A percentile compares a stretch with the other conserved stretches of the same genome.
Conservation (phyloP, 2,797 vertebrate species). For the Chelidonichthys spinosus region DNA sequence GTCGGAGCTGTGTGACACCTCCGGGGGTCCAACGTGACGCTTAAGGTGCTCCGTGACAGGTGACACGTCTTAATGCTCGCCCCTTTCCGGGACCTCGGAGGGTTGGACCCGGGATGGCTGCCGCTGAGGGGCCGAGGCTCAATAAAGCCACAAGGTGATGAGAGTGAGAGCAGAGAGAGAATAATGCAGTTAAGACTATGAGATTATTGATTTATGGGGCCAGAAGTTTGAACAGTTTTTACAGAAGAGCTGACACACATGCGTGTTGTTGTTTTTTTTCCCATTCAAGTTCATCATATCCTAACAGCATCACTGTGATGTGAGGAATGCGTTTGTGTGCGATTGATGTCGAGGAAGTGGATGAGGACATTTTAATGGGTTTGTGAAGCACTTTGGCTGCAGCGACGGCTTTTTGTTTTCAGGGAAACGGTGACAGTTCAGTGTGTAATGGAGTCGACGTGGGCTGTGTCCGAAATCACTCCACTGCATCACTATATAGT, state of each 20-base stretch:
- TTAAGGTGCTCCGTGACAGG: constrained; percentile 50
- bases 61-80: constrained; percentile 52
- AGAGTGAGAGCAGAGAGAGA: constrained; percentile 23
- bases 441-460: neutral
- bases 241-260: constrained; percentile 31
- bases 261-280: neutral
- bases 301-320: constrained; percentile 4
- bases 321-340: constrained; percentile 6
- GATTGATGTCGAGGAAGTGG: constrained; percentile 5
- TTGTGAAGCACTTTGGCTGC: constrained; percentile 18
- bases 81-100: constrained; percentile 57
- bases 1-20: constrained; percentile 53
- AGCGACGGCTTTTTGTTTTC: constrained; percentile 16
- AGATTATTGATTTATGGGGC: constrained; percentile 43
- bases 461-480: neutral
- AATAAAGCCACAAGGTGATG: constrained; percentile 35
- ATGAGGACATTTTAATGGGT: constrained; percentile 20
- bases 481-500: too few relatives aligned
- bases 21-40: constrained; percentile 11
- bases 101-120: constrained; percentile 27
- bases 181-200: constrained; percentile 29
- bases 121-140: constrained; percentile 27
- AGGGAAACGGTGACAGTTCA: neutral
- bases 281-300: constrained; percentile 27
- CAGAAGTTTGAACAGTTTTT: constrained; percentile 35